Base-by-base conservation (phyloP, 2,113 vertebrate species). In the Corythoichthys intestinalis region DNA sequence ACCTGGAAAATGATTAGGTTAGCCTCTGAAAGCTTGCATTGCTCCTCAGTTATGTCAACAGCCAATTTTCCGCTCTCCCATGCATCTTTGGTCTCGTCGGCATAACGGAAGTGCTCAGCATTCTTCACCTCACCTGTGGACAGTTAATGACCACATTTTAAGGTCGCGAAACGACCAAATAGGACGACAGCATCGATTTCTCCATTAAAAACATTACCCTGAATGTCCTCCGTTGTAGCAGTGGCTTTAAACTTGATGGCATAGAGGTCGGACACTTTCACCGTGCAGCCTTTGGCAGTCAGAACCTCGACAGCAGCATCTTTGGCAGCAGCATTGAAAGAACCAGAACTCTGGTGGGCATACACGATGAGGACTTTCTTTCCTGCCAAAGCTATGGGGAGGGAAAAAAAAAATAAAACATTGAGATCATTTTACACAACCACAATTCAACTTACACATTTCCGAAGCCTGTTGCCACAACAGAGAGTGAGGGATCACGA, bases 1-100 rank as follows among this genome's bases (percentile, higher is more conserved):
- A 94, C 93, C 92, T 94, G 93, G 73, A 94, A 95, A 70, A 95
- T 90, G 69, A 94, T 71, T 0, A 94, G 86, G 34, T 94, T 92
- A 0, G 93, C 92, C n/a, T 88, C 20, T 28, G 20, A 28, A 28
- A 28, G 20, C 20, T 28, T 28, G 20, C 20, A 28, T 28, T 28
- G 20, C 20, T 28, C 20, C 20, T 28, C 20, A 28, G 20, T 28
- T 28, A 28, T 28, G 20, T 28, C 20, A 28, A 74, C 65, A 65
- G 84, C 90, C 49, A 93, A 86, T 7, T 82, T 79, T 2, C 88
- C 91, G 28, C 92, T 90, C 64, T 93, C 84, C 83, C 91, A 93
- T 0, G 93, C 93, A 10, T 75, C 66, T 52, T 44, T 59, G 2
- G 88, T 68, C 68, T 94, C 93, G 0, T 53, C 66, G 1, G 67